These are phyloP conservation scores for Micropoecilia bifurca DNA, from an alignment of 2,797 vertebrate genomes.

Conservation along the genomic window DNA sequence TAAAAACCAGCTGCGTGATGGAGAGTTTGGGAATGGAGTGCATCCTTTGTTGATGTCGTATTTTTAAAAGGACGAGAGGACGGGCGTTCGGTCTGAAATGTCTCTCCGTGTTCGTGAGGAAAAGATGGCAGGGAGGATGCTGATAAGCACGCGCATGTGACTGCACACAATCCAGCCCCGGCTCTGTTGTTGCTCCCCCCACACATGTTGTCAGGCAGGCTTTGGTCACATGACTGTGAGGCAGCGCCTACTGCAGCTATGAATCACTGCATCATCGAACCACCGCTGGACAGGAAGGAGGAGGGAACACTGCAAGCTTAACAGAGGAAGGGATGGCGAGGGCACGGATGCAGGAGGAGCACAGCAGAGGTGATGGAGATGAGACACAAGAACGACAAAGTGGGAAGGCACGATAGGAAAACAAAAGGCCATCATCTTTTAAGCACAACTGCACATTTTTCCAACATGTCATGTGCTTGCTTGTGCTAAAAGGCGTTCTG, in stretches of 20 bases:
- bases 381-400: conserved; percentile 17
- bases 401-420: conserved; percentile 3
- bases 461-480: neutral
- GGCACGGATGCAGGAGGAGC: conserved; percentile 15
- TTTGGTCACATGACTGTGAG: conserved; percentile 82
- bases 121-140: conserved; percentile 7
- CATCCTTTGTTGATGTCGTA: conserved; percentile 35
- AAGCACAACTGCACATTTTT: neutral
- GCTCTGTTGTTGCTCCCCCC: conserved; percentile 62
- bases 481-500: conserved; percentile 14
- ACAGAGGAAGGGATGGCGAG: conserved; percentile 20
- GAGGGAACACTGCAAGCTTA: conserved; percentile 27
- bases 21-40: conserved; percentile 22
- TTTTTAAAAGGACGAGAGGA: conserved; percentile 28
- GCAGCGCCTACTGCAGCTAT: conserved; percentile 79
- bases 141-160: conserved; percentile 28
- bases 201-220: conserved; percentile 84
- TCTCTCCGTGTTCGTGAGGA: conserved; percentile 21
- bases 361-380: conserved; percentile 21
- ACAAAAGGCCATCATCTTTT: neutral
- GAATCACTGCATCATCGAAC: conserved; percentile 79
- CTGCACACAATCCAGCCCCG: conserved; percentile 38
- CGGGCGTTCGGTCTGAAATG: conserved; percentile 33
- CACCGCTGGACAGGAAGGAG: conserved; percentile 63
- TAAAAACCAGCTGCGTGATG: conserved; percentile 4